A percentile compares a stretch with the other conserved stretches of the same genome.
phyloP scores from a whole-genome alignment of 2,797 vertebrate genomes.

The Acridotheres tristis region DNA sequence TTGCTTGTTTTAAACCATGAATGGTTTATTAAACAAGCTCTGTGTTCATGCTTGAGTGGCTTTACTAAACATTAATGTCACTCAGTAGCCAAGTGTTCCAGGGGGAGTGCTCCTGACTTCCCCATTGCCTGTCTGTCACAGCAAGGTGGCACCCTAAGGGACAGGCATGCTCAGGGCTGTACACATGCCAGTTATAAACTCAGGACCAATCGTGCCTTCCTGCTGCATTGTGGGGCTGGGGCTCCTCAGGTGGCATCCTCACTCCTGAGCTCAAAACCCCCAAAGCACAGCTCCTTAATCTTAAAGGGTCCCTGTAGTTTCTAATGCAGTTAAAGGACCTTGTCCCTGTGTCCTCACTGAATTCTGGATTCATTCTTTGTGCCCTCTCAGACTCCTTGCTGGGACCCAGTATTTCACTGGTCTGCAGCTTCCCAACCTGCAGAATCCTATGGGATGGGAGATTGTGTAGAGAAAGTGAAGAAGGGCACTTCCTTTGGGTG shows the following conservation, averaged over 20 bases:
- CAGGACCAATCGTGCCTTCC: background rate
- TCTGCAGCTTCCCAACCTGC: conserved; percentile 1
- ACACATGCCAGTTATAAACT: background rate
- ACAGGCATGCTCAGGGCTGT: background rate
- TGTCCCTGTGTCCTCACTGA: background rate
- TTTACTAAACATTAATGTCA: background rate
- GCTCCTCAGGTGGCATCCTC: background rate
- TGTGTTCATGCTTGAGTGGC: background rate
- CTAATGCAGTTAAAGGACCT: background rate
- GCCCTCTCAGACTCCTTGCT: background rate
- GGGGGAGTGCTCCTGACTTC: background rate
- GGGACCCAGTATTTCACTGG: background rate
- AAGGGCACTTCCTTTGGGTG: conserved; percentile 18
- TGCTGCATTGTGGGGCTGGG: background rate
- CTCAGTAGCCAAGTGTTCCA: background rate
- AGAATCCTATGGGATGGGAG: background rate
- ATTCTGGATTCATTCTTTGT: background rate
- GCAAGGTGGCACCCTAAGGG: background rate
- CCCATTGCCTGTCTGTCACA: background rate
- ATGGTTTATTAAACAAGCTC: background rate
- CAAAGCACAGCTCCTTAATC: background rate
- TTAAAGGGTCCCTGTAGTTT: background rate
- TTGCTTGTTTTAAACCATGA: background rate
- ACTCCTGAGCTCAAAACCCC: background rate
- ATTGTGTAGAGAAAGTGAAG: background rate